Evolutionary conservation across 2,113 vertebrate genomes (phyloP), one percentile per base, ranked within the genome.

Genomic region (Mus spicilegus): DNA sequence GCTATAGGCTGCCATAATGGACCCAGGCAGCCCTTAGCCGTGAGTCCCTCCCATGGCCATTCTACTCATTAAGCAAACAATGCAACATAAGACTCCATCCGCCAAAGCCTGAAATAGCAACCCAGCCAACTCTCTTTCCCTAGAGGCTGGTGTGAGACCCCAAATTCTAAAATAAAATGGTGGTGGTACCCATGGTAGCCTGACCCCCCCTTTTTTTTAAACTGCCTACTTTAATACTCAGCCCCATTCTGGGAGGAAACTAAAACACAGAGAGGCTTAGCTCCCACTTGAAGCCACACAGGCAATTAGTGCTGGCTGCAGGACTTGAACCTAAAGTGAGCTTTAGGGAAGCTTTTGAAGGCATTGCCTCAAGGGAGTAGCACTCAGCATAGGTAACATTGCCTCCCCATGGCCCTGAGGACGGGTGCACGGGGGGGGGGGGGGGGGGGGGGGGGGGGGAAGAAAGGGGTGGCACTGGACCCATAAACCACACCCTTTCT

Each of bases 121-220:
- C 76, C 56, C 39, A 5, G n/a, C 46, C n/a, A 26, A 0, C 67
- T 93, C 67, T 16, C 24, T 13, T 28, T 78, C 30, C 54, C 54
- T 19, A 28, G 63, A 72, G 56, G 26, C 6, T 24, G 19, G 5
- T 3, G 9, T 5, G 33, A 67, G n/a, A 75, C 30, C 14, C 58
- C 3, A 16, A 4, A 39, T 63, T 63, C 77, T 80, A 42, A 75
- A 84, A 42, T 10, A 51, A 2, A 30, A 1, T 24, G 20, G 7
- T 0, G 5, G n/a, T 7, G 63, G 51, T 9, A 0, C 39, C 39
- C 5, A 24, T 16, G 6, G 0, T 13, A 77, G 36, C 22, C 46
- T 22, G 51, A 72, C 26, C 3, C 42, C 42, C 22, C 1, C 70
- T 39, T 54, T 33, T 61, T n/a, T 70, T 46, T 28, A 7, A 30